Evolutionary conservation across 2,797 vertebrate species (phyloP).

Genomic region (Neosalanx taihuensis): DNA sequence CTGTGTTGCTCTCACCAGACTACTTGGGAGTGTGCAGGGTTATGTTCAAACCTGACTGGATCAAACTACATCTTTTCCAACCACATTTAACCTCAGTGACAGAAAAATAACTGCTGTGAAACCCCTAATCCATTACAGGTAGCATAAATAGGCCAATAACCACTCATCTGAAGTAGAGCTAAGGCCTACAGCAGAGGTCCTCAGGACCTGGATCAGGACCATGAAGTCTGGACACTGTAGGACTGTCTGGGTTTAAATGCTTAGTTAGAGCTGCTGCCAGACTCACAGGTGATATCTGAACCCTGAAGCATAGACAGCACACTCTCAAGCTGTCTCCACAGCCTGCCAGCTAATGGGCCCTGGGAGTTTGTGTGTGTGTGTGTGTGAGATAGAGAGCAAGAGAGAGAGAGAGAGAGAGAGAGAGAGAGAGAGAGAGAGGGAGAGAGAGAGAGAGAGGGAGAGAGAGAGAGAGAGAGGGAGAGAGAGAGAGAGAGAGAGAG

Average conservation of each 20-base stretch:
- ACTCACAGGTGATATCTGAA: conserved; percentile 58
- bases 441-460: too few relatives aligned
- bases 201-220: background rate
- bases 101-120: too few relatives aligned
- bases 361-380: conserved; percentile 33
- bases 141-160: background rate
- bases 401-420: too few relatives aligned
- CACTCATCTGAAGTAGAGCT: background rate
- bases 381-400: background rate
- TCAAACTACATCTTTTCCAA: too few relatives aligned
- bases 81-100: too few relatives aligned
- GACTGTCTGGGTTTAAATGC: conserved; percentile 9
- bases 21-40: too few relatives aligned
- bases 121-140: background rate
- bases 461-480: too few relatives aligned
- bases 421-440: too few relatives aligned
- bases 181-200: background rate
- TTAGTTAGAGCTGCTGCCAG: conserved; percentile 30
- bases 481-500: too few relatives aligned
- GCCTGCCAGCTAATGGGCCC: conserved; percentile 66
- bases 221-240: background rate
- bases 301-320: conserved; percentile 62
- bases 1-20: too few relatives aligned
- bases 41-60: too few relatives aligned
- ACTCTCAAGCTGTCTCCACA: conserved; percentile 67